phyloP scores from a whole-genome alignment of 2,888 invertebrate genomes.

The Ormia ochracea region DNA sequence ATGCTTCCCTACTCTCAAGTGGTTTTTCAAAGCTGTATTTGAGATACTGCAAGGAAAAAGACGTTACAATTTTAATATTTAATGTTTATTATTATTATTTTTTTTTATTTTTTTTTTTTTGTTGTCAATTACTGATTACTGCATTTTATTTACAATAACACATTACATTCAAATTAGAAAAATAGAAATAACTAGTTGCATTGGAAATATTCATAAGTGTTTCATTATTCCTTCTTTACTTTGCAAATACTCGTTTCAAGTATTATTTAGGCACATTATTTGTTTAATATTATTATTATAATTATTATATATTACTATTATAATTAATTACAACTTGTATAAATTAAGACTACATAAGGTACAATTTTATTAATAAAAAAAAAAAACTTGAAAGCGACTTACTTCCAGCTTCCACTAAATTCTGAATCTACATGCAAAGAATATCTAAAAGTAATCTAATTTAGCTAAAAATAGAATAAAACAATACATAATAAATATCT shows the following conservation, averaged over 20 bases:
- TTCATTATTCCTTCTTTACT: slow-evolving; percentile 17
- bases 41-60: slow-evolving; percentile 30
- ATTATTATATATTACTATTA: too few relatives aligned
- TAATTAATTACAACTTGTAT: slow-evolving; percentile 13
- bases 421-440: neutral
- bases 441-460: neutral
- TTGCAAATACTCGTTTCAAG: slow-evolving; percentile 15
- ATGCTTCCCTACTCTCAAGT: slow-evolving; percentile 53
- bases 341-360: slow-evolving; percentile 35
- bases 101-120: slow-evolving; percentile 9
- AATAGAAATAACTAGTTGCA: slow-evolving; percentile 5
- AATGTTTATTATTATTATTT: slow-evolving; percentile 2
- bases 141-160: slow-evolving; percentile 53
- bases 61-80: slow-evolving; percentile 41
- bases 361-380: slow-evolving; percentile 25
- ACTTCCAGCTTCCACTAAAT: neutral
- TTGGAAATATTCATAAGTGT: slow-evolving; percentile 5
- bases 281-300: neutral
- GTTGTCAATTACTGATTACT: slow-evolving; percentile 34
- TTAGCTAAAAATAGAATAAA: slow-evolving; percentile 19
- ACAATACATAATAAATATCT: neutral
- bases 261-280: slow-evolving; percentile 45
- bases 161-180: slow-evolving; percentile 12
- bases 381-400: slow-evolving; percentile 3
- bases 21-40: slow-evolving; percentile 34